Evolutionary conservation across 2,888 invertebrate genomes (phyloP).

Genomic region (Mellilla xanthometata): DNA sequence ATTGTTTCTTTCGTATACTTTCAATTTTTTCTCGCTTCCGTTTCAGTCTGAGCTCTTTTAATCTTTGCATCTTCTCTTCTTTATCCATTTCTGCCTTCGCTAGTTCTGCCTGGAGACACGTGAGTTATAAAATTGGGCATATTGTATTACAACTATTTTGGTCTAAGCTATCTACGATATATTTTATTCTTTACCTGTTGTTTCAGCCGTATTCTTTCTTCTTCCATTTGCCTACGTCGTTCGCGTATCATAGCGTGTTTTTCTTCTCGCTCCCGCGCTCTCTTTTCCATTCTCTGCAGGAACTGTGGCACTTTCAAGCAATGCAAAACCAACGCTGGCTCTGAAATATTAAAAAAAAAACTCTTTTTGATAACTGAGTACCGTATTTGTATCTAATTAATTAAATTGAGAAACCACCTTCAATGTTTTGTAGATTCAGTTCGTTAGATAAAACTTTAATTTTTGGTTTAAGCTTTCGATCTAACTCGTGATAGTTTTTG

Average conservation of each 20-base stretch:
- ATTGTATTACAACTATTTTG: too few relatives aligned
- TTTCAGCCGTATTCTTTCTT: slow-evolving; percentile 68
- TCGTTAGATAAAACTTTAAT: slow-evolving; percentile 78
- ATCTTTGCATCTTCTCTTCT: slow-evolving; percentile 82
- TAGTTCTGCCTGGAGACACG: slow-evolving; percentile 71
- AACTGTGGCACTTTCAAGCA: slow-evolving; percentile 86
- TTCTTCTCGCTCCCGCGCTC: slow-evolving; percentile 85
- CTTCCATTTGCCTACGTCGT: slow-evolving; percentile 72
- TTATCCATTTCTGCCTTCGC: slow-evolving; percentile 82
- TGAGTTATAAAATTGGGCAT: too few relatives aligned
- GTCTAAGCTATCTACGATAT: too few relatives aligned
- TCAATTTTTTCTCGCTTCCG: slow-evolving; percentile 83
- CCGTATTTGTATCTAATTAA: background rate
- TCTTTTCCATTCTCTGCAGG: slow-evolving; percentile 87
- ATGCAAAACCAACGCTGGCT: slow-evolving; percentile 64
- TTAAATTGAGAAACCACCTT: slow-evolving; percentile 62
- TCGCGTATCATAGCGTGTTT: slow-evolving; percentile 76
- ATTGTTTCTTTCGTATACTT: slow-evolving; percentile 82
- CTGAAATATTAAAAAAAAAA: slow-evolving; percentile 52
- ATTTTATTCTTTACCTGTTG: slow-evolving; percentile 69
- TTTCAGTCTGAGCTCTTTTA: slow-evolving; percentile 84
- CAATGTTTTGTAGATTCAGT: slow-evolving; percentile 65
- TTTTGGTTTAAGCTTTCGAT: slow-evolving; percentile 80
- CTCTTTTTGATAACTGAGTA: too few relatives aligned
- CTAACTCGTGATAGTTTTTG: slow-evolving; percentile 79